Evolutionary conservation across 1,140 invertebrate genomes (phyloP), one percentile per base, ranked within the genome.

Genomic region (Caerostris darwini): DNA sequence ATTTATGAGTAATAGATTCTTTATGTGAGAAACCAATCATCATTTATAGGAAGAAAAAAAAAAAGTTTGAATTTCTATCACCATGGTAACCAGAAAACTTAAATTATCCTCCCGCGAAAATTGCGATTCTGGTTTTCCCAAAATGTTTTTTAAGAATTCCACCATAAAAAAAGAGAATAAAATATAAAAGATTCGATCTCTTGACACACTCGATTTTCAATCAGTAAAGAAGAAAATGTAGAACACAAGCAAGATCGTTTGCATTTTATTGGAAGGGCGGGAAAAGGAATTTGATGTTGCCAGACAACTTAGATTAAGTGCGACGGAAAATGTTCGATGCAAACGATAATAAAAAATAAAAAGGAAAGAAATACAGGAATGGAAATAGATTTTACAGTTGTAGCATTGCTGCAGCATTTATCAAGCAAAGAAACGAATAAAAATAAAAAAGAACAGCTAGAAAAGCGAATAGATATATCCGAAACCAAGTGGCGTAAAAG

Each of bases 401-500:
- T 50, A 50, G 53, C 69, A 34, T 17, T 50, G 57, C 7, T 34
- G 50, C 69, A 34, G 34, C 69, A 90, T 77, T 77, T 90, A 64
- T 90, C 88, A 87, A 19, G 34, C 56, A 69, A 34, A 2, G 7
- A 64, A 64, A 10, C 0, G 69, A 59, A 81, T 34, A 57, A 90
- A n/a, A 87, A n/a, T n/a, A 34, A 90, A 50, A 69, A 69, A 7
- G 34, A 69, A 64, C n/a, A 54, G 81, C 53, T 54, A n/a, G n/a
- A 54, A 83, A 57, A 53, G 81, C 53, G 81, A 83, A 90, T 77
- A 92, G 81, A 92, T 92, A 92, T 85, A 92, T 85, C 82, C 19
- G 82, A 85, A 89, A 61, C 59, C 91, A 92, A 92, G 91, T 86
- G 77, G 69, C 67, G 91, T 85, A 92, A 92, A 92, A 92, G 82